Conservation (phyloP, 2,888 invertebrate species). For the Andrena fulva region DNA sequence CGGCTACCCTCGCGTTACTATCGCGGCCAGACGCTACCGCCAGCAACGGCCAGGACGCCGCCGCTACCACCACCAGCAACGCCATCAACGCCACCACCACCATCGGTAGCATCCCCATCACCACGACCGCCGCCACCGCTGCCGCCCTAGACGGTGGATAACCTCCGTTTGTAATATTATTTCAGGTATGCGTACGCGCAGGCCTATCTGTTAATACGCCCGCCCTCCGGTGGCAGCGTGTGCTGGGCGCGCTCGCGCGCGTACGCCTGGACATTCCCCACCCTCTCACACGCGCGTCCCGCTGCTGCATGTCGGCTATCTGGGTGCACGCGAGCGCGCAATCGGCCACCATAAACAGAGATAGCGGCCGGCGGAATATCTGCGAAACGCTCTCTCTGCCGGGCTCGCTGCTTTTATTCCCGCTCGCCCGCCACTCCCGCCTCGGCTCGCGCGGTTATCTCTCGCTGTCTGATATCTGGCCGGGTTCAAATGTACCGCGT, state of each 20-base stretch:
- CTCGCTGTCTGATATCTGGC: slow-evolving; percentile 60
- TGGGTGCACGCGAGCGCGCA: slow-evolving; percentile 65
- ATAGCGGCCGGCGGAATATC: slow-evolving; percentile 69
- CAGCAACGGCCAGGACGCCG: slow-evolving; percentile 25
- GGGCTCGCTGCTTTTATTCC: slow-evolving; percentile 66
- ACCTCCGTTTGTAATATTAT: slow-evolving; percentile 74
- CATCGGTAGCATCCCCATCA: slow-evolving; percentile 53
- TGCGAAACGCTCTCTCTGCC: slow-evolving; percentile 58
- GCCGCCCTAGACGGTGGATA: slow-evolving; percentile 65
- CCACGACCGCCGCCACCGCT: slow-evolving; percentile 55
- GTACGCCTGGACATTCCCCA: slow-evolving; percentile 20
- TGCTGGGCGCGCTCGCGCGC: neutral
- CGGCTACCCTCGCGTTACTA: slow-evolving; percentile 53
- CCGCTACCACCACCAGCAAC: slow-evolving; percentile 46
- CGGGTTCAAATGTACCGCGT: slow-evolving; percentile 60
- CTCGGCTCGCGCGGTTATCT: slow-evolving; percentile 57
- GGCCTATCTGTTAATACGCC: slow-evolving; percentile 44
- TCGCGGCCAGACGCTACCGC: slow-evolving; percentile 36
- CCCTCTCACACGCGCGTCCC: slow-evolving; percentile 35
- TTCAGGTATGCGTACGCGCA: slow-evolving; percentile 63
- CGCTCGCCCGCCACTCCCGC: slow-evolving; percentile 29
- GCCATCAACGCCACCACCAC: slow-evolving; percentile 62
- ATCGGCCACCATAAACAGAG: slow-evolving; percentile 73
- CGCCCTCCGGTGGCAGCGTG: neutral
- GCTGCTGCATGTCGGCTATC: slow-evolving; percentile 56